Conservation (phyloP, 2,888 invertebrate genomes). For the Hirudinaria manillensis region DNA sequence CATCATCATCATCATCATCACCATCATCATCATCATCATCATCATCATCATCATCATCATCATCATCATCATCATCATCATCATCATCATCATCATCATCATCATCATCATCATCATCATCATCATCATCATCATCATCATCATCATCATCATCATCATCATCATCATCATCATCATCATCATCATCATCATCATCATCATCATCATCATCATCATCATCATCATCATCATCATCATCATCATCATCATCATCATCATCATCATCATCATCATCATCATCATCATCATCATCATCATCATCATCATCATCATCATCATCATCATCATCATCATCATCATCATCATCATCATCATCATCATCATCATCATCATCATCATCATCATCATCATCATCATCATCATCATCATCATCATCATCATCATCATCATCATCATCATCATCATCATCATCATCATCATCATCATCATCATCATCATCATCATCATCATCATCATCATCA, state of each 20-base stretch:
- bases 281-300: conserved; percentile 21
- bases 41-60: neutral
- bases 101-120: neutral
- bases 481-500: neutral
- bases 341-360: conserved; percentile 30
- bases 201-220: neutral
- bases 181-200: conserved; percentile 1
- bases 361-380: conserved; percentile 31
- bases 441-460: conserved; percentile 19
- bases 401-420: conserved; percentile 20
- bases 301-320: conserved; percentile 18
- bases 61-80: neutral
- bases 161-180: conserved; percentile 4
- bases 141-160: conserved; percentile 4
- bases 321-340: conserved; percentile 22
- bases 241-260: conserved; percentile 23
- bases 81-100: neutral
- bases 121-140: conserved; percentile 1
- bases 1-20: conserved; percentile 4
- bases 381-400: conserved; percentile 30
- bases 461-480: conserved; percentile 4
- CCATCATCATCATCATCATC: neutral
- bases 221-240: conserved; percentile 17
- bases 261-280: conserved; percentile 25
- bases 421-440: conserved; percentile 13